These are phyloP conservation scores for Dipodomys spectabilis DNA, from an alignment of 2,113 vertebrate genomes.

Conservation along the genomic window DNA sequence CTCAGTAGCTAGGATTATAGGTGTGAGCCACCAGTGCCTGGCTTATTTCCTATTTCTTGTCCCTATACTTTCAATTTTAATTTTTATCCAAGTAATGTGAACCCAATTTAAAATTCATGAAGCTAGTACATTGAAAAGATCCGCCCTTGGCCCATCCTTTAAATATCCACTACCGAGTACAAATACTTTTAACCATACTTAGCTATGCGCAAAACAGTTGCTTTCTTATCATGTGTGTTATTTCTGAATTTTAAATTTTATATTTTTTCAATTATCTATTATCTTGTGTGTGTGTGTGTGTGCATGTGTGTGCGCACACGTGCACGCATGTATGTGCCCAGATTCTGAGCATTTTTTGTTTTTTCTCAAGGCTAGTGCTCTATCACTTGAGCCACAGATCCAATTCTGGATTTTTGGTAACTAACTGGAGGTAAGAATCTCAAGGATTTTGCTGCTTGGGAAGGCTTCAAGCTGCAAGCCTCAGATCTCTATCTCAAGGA, in stretches of 20 bases:
- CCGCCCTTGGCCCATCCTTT: neutral
- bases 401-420: too few species aligned
- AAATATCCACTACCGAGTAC: neutral
- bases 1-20: too few species aligned
- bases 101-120: conserved; percentile 6
- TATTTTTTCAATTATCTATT: conserved; percentile 22
- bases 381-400: too few species aligned
- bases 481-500: too few species aligned
- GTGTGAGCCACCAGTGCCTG: too few species aligned
- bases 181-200: neutral
- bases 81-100: conserved; percentile 40
- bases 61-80: conserved; percentile 35
- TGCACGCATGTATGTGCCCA: too few species aligned
- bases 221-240: neutral
- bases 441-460: too few species aligned
- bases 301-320: too few species aligned
- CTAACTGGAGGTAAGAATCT: too few species aligned
- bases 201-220: neutral
- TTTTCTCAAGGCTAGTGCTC: too few species aligned
- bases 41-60: conserved; percentile 17
- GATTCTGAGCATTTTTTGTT: too few species aligned
- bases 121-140: neutral
- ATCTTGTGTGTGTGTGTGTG: neutral
- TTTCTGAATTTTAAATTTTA: conserved; percentile 37
- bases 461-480: too few species aligned